Conservation (phyloP, 2,888 invertebrate species). For the Mantis religiosa region DNA sequence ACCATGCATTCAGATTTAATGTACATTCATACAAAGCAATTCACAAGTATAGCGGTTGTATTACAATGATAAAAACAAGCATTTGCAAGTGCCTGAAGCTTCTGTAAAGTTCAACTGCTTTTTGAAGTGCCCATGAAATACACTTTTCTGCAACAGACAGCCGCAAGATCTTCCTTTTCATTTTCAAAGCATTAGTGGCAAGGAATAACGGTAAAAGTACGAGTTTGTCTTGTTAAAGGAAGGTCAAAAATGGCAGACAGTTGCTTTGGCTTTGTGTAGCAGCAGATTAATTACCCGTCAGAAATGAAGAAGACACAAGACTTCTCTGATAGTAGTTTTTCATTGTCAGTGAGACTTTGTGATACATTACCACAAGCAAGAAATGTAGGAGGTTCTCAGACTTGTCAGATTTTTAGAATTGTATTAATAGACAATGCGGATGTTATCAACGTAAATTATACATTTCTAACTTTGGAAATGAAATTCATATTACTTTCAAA, state of each 20-base stretch:
- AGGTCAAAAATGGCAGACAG: not conserved
- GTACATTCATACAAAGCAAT: not conserved
- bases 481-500: too few species aligned
- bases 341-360: not conserved
- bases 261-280: not conserved
- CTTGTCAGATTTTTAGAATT: too few species aligned
- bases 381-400: too few species aligned
- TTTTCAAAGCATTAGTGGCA: not conserved
- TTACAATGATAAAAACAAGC: not conserved
- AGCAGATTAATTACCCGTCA: not conserved
- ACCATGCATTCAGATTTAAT: not conserved
- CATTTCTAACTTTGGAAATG: too few species aligned
- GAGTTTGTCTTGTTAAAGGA: not conserved
- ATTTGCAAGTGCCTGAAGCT: not conserved
- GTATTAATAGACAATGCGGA: too few species aligned
- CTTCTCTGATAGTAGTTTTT: not conserved
- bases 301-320: not conserved
- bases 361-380: too few species aligned
- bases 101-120: not conserved
- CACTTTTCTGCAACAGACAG: not conserved
- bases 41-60: not conserved
- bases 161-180: not conserved
- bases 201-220: not conserved
- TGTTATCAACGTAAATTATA: too few species aligned
- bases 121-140: not conserved